Percentiles rank a stretch among this genome's conserved stretches.
Conservation (phyloP, 2,113 vertebrate species). For the Oreamnos americanus region DNA sequence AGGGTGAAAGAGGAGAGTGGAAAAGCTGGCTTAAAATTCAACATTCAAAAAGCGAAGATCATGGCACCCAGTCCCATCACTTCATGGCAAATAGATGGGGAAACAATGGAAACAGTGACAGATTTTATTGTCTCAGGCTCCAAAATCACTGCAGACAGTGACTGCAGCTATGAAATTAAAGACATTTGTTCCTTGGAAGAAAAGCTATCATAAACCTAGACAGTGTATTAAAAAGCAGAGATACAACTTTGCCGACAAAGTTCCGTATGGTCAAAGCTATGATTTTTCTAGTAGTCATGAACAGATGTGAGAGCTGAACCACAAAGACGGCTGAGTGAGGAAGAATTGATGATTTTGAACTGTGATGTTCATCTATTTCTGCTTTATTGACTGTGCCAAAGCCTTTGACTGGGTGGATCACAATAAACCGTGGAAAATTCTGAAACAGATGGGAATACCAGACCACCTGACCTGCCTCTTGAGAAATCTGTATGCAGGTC, state of each 20-base stretch:
- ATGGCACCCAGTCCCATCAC: not conserved
- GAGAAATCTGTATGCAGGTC: too few species aligned
- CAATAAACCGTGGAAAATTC: too few species aligned
- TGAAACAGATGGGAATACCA: too few species aligned
- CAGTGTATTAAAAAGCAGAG: not conserved
- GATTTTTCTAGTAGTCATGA: not conserved
- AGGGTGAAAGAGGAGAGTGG: not conserved
- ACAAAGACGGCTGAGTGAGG: not conserved
- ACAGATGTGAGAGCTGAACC: not conserved
- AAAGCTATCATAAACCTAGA: not conserved
- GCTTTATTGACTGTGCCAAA: too few species aligned
- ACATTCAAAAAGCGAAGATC: not conserved
- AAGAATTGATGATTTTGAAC: not conserved
- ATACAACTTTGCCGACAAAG: not conserved
- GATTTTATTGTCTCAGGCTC: not conserved
- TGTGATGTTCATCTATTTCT: too few species aligned
- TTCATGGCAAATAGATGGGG: not conserved
- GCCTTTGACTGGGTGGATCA: too few species aligned
- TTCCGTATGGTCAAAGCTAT: not conserved
- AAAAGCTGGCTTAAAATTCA: not conserved
- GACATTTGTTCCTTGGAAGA: not conserved
- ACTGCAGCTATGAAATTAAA: not conserved
- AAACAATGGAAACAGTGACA: not conserved
- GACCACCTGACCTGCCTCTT: too few species aligned
- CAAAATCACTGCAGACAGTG: not conserved